Base-by-base conservation (phyloP, 2,113 vertebrate species). In the Muntiacus muntjak region DNA sequence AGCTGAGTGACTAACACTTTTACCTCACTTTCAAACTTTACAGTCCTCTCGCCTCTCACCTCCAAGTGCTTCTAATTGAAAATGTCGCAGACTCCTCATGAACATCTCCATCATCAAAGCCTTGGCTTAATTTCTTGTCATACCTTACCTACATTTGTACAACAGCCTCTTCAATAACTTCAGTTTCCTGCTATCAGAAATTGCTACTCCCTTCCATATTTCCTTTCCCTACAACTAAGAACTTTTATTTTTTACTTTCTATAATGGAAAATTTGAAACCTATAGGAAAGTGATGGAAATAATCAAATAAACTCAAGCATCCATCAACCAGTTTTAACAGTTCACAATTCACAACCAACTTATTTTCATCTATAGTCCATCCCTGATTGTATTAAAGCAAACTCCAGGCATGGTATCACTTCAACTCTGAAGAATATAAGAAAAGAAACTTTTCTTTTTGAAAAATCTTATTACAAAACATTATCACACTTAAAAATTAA, bases 101-200 rank as follows among this genome's bases (percentile, higher is more conserved):
- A 54, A 16, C 21, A 43, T 26, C 13, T 76, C 47, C 81, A 83
- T 47, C n/a, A 84, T 52, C 50, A 78, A 97, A 74, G 45, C 6
- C 11, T 47, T 62, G 25, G 3, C 47, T 54, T 62, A 74, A 79
- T 13, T 7, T 33, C 43, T 33, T 55, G 28, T 23, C 43, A 40
- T 83, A 3, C 57, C 54, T 87, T 43, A 36, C 26, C 10, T 33
- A 60, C 21, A 57, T 50, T 89, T 50, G 84, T 81, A 54, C n/a
- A 91, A 45, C 11, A 84, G 2, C 30, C 40, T 62, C 3, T 78
- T 60, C 54, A 84, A 62, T 71, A 90, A 26, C 36, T 74, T 84
- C 36, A 79, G 25, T n/a, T 97, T 95, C 28, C 40, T 94, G 17
- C 45, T 64, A 62, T 79, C 36, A 91, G 76, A 96, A 91, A 85